A percentile compares a stretch with the other conserved stretches of the same genome.
These are phyloP conservation scores for Schrankia costaestrigalis DNA, from an alignment of 2,888 invertebrate genomes.

Conservation along the genomic window DNA sequence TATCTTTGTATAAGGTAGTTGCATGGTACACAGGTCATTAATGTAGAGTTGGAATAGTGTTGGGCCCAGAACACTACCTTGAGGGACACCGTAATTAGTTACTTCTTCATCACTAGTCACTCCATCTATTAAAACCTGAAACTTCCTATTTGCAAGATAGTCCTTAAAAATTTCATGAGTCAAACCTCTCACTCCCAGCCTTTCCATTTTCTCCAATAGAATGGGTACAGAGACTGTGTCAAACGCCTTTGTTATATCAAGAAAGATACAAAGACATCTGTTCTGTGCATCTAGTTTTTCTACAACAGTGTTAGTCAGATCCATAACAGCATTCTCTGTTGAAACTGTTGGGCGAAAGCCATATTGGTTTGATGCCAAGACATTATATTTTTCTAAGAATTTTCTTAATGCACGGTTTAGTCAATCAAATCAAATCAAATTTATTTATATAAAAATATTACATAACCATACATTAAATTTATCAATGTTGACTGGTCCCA, in stretches of 20 bases:
- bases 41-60: neutral
- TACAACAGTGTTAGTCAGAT: neutral
- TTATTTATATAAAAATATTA: no score
- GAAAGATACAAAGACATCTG: neutral
- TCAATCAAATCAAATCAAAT: no score
- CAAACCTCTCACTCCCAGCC: neutral
- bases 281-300: slow-evolving; percentile 1
- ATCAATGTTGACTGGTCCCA: no score
- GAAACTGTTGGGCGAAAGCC: neutral
- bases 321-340: slow-evolving; percentile 1
- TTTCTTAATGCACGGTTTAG: neutral
- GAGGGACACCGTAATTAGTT: neutral
- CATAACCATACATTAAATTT: no score
- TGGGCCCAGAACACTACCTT: neutral
- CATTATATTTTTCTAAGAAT: neutral
- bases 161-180: neutral
- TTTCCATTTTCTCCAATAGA: no score
- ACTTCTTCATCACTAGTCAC: neutral
- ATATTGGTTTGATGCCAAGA: neutral
- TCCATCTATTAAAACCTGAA: neutral
- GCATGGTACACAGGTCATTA: neutral
- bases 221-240: neutral
- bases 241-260: slow-evolving; percentile 2
- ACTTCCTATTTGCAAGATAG: neutral
- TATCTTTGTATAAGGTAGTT: no score